A percentile compares a stretch with the other conserved stretches of the same genome.
Evolutionary conservation across 2,888 invertebrate species (phyloP).

Genomic region (Beris chalybata): DNA sequence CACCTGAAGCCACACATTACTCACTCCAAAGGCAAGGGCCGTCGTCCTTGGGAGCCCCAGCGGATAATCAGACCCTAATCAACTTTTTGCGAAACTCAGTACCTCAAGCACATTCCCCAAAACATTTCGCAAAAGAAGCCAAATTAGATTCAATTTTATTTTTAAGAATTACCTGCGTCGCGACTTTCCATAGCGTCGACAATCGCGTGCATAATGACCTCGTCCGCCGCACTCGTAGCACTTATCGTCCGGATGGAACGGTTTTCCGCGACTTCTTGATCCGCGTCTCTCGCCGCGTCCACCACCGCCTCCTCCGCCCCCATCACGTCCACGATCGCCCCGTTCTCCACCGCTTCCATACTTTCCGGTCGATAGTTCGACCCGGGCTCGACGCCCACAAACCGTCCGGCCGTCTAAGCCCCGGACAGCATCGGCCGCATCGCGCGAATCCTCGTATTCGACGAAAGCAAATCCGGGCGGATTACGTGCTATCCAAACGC

Average conservation of each 20-base stretch:
- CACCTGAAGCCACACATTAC: no score
- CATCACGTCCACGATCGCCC: constrained; percentile 42
- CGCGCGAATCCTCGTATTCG: constrained; percentile 86
- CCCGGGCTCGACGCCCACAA: constrained; percentile 86
- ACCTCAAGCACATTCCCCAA: no score
- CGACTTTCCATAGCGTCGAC: constrained; percentile 67
- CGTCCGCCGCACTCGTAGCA: constrained; percentile 94
- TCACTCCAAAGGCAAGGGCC: no score
- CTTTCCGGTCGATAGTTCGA: constrained; percentile 90
- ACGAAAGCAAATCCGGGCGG: constrained; percentile 91
- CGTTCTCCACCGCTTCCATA: constrained; percentile 57
- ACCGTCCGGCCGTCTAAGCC: constrained; percentile 78
- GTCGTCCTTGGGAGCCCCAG: no score
- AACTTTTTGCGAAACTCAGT: no score
- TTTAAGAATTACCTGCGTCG: constrained; percentile 58
- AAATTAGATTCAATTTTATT: no score
- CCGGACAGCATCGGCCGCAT: constrained; percentile 87
- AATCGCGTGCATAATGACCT: constrained; percentile 92
- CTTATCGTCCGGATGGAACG: constrained; percentile 86
- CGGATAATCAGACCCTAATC: no score
- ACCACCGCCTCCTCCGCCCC: constrained; percentile 8
- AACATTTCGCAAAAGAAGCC: no score
- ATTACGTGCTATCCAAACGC: constrained; percentile 97
- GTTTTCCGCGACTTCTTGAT: constrained; percentile 54
- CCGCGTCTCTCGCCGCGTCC: constrained; percentile 43